Evolutionary conservation across 2,113 vertebrate species (phyloP).

Genomic region (Geococcyx californianus): DNA sequence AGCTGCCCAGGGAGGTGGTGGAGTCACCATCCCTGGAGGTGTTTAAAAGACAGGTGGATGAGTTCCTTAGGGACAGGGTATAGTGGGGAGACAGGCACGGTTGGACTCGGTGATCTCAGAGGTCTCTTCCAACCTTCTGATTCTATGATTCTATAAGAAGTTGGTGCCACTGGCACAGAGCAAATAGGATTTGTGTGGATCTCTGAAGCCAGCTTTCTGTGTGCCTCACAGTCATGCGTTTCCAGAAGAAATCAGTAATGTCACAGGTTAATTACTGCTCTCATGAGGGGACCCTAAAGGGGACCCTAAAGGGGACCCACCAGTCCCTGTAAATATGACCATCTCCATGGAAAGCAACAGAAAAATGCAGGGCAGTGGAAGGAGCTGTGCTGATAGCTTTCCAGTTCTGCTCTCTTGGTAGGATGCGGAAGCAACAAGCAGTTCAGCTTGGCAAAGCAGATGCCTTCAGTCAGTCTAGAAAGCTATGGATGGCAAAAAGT

Average conservation of each 20-base stretch:
- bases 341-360: background rate
- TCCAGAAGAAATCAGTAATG: background rate
- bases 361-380: background rate
- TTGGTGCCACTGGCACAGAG: background rate
- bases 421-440: background rate
- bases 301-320: too few species aligned
- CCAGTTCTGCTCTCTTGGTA: fast-evolving
- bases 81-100: too few species aligned
- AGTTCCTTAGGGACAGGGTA: too few species aligned
- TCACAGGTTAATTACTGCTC: background rate
- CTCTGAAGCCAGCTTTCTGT: background rate
- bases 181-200: background rate
- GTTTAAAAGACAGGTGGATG: too few species aligned
- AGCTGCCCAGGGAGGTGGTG: too few species aligned
- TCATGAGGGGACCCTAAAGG: fast-evolving
- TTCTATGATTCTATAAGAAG: too few species aligned
- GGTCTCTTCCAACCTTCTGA: too few species aligned
- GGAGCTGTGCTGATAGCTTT: background rate
- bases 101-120: too few species aligned
- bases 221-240: fast-evolving
- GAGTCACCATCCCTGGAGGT: too few species aligned
- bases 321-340: background rate
- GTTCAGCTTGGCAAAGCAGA: background rate
- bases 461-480: background rate
- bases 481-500: background rate